phyloP scores from a whole-genome alignment of 1,140 invertebrate genomes.

The Adelges cooleyi region DNA sequence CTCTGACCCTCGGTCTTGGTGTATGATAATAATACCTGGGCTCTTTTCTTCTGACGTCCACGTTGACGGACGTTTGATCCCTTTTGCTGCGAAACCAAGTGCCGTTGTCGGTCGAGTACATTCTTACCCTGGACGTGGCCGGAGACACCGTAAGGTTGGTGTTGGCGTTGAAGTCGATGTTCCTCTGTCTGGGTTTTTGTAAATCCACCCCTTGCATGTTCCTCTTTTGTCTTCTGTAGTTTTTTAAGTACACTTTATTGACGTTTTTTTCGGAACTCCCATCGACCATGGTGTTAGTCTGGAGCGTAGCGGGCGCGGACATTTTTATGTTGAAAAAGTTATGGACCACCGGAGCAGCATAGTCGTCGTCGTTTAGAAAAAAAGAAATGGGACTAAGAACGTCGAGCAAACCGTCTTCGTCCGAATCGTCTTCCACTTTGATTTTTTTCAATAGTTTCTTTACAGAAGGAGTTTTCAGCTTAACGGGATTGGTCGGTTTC shows the following conservation, averaged over 20 bases:
- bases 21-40: slow-evolving; percentile 15
- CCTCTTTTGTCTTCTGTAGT: slow-evolving; percentile 10
- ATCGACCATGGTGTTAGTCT: not conserved
- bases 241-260: not conserved
- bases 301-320: not conserved
- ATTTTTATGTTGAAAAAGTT: slow-evolving; percentile 22
- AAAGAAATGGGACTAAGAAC: slow-evolving; percentile 2
- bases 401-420: not conserved
- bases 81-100: not conserved
- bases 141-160: not conserved
- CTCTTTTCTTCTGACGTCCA: slow-evolving; percentile 2
- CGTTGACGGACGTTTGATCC: not conserved
- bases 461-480: not conserved
- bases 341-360: not conserved
- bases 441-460: slow-evolving; percentile 6
- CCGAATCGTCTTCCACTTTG: not conserved
- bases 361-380: not conserved
- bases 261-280: not conserved
- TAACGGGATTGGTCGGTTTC: not conserved
- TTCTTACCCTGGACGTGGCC: slow-evolving; percentile 1
- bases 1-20: not conserved
- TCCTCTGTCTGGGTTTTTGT: slow-evolving; percentile 8
- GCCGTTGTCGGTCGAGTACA: not conserved
- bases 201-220: slow-evolving; percentile 13
- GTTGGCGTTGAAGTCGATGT: not conserved